Evolutionary conservation across 2,113 vertebrate species (phyloP).

Genomic region (Xiphias gladius): DNA sequence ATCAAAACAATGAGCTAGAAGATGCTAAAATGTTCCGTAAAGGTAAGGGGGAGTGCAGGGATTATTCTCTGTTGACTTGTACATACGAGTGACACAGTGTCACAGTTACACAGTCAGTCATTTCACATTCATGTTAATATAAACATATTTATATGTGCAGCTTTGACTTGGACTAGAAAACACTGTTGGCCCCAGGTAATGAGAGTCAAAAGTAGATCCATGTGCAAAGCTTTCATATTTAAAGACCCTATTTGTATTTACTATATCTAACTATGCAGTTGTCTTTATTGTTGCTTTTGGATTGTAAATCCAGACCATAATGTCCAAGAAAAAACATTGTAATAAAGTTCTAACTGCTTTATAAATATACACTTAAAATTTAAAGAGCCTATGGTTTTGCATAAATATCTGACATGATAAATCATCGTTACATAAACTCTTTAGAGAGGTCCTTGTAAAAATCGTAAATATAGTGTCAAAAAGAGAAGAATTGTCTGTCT

Average conservation of each 20-base stretch:
- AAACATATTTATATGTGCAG: neutral
- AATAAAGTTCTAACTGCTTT: neutral
- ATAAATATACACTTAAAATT: neutral
- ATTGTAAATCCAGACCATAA: neutral
- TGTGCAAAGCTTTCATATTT: neutral
- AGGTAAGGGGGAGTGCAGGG: neutral
- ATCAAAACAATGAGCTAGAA: neutral
- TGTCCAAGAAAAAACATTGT: neutral
- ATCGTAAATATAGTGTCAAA: conserved; percentile 24
- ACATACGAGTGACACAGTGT: no score
- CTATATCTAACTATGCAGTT: neutral
- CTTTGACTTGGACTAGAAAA: neutral
- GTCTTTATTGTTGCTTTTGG: neutral
- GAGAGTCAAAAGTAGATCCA: neutral
- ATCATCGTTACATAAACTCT: neutral
- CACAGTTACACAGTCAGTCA: no score
- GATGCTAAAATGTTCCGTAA: neutral
- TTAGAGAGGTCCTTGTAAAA: conserved; percentile 19
- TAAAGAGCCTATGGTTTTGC: neutral
- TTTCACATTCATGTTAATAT: no score
- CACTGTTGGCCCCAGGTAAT: neutral
- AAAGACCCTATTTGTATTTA: neutral
- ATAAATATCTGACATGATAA: neutral
- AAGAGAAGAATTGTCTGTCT: conserved; percentile 9
- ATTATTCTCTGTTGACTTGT: neutral